Conservation (phyloP, 2,888 invertebrate species). For the Biston stratarius region DNA sequence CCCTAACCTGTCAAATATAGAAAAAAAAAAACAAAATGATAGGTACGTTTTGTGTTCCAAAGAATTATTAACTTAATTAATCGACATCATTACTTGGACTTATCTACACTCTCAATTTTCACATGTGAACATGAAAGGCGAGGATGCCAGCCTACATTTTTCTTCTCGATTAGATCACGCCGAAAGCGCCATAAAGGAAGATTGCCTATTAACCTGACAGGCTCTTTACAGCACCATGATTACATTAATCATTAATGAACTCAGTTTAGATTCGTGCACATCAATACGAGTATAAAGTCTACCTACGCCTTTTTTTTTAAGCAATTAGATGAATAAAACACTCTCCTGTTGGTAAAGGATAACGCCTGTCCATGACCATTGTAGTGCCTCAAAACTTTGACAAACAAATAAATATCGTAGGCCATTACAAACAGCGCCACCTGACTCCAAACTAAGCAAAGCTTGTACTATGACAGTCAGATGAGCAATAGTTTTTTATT, state of each 20-base stretch:
- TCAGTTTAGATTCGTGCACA: constrained; percentile 7
- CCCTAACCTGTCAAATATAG: no score
- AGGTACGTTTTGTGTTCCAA: neutral
- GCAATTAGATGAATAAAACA: no score
- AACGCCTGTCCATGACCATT: no score
- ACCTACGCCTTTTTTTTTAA: neutral
- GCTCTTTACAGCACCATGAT: constrained; percentile 27
- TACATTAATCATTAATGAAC: constrained; percentile 30
- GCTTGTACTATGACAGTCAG: no score
- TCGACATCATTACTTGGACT: neutral
- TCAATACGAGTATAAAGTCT: neutral
- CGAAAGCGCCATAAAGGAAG: constrained; percentile 39
- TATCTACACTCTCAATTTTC: constrained; percentile 19
- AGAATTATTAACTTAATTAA: neutral
- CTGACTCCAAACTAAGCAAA: no score
- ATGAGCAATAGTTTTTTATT: no score
- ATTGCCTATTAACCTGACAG: constrained; percentile 45
- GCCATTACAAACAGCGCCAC: no score
- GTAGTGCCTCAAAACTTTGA: no score
- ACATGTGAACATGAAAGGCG: constrained; percentile 12
- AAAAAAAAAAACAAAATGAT: no score
- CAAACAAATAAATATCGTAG: no score
- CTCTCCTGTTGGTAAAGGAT: no score
- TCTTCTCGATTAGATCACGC: constrained; percentile 38
- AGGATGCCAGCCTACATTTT: constrained; percentile 32